phyloP scores from a whole-genome alignment of 2,113 vertebrate genomes.

The Hystrix brachyura region DNA sequence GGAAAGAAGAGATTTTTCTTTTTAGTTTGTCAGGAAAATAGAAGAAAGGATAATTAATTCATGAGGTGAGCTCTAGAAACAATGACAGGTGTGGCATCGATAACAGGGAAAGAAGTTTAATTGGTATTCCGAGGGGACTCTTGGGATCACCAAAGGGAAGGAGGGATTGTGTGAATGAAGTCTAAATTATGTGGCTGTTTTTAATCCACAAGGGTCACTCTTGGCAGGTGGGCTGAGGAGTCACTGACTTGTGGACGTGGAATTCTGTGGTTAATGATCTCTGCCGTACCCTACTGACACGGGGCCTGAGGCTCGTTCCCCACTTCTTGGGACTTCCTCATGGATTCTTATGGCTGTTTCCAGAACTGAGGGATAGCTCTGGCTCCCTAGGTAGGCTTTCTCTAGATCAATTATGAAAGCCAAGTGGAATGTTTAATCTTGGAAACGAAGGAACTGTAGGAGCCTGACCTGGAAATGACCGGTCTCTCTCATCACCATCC shows the following conservation, averaged over 20 bases:
- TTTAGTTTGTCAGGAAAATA: not conserved
- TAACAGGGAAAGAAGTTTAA: not conserved
- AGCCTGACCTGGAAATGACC: not conserved
- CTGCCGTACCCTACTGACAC: not conserved
- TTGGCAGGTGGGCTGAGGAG: not conserved
- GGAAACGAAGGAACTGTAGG: not conserved
- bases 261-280: conserved; percentile 1
- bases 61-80: not conserved
- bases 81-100: not conserved
- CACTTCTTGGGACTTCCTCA: not conserved
- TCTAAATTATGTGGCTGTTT: not conserved
- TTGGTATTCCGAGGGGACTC: not conserved
- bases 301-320: not conserved
- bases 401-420: not conserved
- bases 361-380: not conserved
- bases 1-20: not conserved
- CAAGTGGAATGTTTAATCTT: not conserved
- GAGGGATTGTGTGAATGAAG: not conserved
- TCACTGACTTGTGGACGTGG: not conserved
- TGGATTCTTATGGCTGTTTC: not conserved
- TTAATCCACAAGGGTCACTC: not conserved
- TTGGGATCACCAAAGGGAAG: not conserved
- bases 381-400: not conserved
- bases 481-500: not conserved
- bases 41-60: conserved; percentile 2